phyloP scores from a whole-genome alignment of 2,888 invertebrate species.

The Esperia sulphurella region DNA sequence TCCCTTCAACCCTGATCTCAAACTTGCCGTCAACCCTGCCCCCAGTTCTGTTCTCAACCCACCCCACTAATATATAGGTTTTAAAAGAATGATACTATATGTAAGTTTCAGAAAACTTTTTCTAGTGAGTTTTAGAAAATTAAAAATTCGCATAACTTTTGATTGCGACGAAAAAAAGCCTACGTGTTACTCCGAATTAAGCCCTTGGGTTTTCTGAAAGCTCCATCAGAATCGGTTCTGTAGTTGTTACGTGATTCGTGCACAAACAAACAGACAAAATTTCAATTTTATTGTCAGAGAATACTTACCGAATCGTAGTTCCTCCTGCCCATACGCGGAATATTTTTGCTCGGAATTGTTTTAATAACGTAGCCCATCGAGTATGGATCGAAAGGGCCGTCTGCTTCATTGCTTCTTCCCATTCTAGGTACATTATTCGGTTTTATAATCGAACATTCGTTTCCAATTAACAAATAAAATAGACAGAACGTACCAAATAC shows the following conservation, averaged over 20 bases:
- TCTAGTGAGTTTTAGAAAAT: too few species aligned
- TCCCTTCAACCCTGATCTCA: too few species aligned
- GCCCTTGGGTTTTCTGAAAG: too few species aligned
- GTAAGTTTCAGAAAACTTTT: too few species aligned
- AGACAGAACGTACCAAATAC: constrained; percentile 49
- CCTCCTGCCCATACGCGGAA: constrained; percentile 69
- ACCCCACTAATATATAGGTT: not conserved
- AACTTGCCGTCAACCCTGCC: too few species aligned
- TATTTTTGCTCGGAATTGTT: constrained; percentile 61
- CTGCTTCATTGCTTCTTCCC: constrained; percentile 65
- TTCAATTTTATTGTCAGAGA: not conserved
- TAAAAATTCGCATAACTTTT: too few species aligned
- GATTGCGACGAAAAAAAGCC: too few species aligned
- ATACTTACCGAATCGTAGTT: constrained; percentile 66
- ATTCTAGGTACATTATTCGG: constrained; percentile 68
- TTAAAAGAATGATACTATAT: too few species aligned
- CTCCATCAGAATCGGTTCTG: too few species aligned
- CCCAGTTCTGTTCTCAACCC: too few species aligned
- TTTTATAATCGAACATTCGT: constrained; percentile 62
- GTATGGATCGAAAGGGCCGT: constrained; percentile 51
- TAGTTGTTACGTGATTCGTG: too few species aligned
- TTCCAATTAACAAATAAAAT: constrained; percentile 39
- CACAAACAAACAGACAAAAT: not conserved
- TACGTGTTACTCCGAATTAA: too few species aligned
- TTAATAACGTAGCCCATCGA: constrained; percentile 70